A percentile compares a stretch with the other conserved stretches of the same genome.
Evolutionary conservation across 2,797 vertebrate species (phyloP).

Genomic region (Strix occidentalis): DNA sequence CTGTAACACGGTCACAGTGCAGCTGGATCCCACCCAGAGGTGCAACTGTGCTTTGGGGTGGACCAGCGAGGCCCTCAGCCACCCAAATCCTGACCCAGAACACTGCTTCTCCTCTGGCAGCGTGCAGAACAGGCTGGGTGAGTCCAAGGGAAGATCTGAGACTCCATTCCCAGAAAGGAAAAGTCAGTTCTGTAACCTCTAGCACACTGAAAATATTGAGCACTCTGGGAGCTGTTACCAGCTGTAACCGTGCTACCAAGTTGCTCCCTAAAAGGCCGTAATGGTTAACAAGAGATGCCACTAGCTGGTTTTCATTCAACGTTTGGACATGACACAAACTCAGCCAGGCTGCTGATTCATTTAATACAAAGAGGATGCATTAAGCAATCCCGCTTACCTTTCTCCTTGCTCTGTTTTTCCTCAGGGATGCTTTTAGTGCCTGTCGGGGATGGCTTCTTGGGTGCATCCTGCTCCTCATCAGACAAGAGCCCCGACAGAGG

Average conservation of each 20-base stretch:
- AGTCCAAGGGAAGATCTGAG: background rate
- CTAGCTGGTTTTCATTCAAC: background rate
- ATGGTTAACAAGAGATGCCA: background rate
- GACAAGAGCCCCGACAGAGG: constrained; percentile 79
- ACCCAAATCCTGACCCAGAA: background rate
- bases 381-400: constrained; percentile 9
- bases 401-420: background rate
- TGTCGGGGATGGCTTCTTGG: background rate
- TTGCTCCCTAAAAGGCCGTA: background rate
- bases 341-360: background rate
- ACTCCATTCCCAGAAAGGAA: background rate
- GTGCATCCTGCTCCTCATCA: constrained; percentile 72
- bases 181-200: background rate
- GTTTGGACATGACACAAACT: background rate
- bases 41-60: fast-evolving
- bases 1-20: background rate
- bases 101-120: background rate
- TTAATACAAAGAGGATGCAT: background rate
- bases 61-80: background rate
- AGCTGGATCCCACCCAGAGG: background rate
- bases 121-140: background rate
- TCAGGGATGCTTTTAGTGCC: background rate
- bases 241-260: background rate
- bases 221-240: background rate
- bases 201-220: background rate